Conservation (phyloP, 2,113 vertebrate genomes). For the Pundamilia nyererei region DNA sequence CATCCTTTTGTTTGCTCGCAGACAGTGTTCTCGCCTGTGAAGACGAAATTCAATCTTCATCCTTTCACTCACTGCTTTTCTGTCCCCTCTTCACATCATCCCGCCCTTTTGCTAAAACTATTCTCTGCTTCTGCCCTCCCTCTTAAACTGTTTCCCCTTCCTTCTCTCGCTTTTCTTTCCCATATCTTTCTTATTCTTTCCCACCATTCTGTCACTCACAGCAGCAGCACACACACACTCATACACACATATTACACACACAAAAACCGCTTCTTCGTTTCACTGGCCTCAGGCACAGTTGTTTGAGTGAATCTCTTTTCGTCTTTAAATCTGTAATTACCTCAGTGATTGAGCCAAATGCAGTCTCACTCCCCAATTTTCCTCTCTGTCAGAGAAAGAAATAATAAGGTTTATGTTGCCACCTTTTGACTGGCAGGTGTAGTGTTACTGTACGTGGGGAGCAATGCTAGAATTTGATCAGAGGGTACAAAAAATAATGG, state of each 20-base stretch:
- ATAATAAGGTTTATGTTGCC: neutral
- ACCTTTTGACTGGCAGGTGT: slow-evolving; percentile 31
- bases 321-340: slow-evolving; percentile 53
- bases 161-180: neutral
- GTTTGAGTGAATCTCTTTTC: slow-evolving; percentile 22
- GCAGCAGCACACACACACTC: neutral
- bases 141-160: neutral
- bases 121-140: slow-evolving; percentile 5
- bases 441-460: neutral
- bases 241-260: neutral
- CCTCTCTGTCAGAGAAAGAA: neutral
- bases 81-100: neutral
- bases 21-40: slow-evolving; percentile 32
- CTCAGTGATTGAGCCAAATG: slow-evolving; percentile 21
- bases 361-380: neutral
- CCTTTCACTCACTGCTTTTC: slow-evolving; percentile 39
- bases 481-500: slow-evolving; percentile 13
- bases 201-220: slow-evolving; percentile 4
- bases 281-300: neutral
- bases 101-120: neutral
- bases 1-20: slow-evolving; percentile 54
- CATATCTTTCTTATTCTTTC: neutral
- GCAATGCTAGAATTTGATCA: neutral
- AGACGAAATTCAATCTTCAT: slow-evolving; percentile 62
- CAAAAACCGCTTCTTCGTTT: slow-evolving; percentile 3